Conservation (phyloP, 2,113 vertebrate genomes). For the Otus sunia region DNA sequence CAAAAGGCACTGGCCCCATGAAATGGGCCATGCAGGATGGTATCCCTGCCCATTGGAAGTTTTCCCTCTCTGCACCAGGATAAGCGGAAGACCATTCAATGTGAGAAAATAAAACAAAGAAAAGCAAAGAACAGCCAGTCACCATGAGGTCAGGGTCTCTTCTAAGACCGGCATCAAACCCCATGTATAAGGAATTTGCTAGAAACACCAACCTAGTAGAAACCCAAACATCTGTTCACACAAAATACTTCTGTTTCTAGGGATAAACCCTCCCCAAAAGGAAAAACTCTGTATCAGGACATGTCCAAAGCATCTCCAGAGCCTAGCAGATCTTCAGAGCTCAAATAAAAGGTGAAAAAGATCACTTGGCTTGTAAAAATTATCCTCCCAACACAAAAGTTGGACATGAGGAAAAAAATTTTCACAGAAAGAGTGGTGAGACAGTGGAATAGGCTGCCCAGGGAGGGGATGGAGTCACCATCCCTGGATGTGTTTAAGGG, state of each 20-base stretch:
- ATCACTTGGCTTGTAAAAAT: neutral
- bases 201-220: neutral
- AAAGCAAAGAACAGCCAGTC: neutral
- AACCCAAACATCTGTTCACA: neutral
- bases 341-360: neutral
- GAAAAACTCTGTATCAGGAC: neutral
- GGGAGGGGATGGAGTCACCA: too few relatives aligned
- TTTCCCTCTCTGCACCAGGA: neutral
- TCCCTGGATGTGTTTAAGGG: too few relatives aligned
- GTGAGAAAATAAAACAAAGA: neutral
- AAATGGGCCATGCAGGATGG: neutral
- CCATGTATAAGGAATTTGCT: neutral
- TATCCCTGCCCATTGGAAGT: neutral
- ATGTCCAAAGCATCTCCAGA: neutral
- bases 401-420: too few relatives aligned
- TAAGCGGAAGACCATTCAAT: neutral
- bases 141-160: neutral
- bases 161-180: neutral
- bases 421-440: too few relatives aligned
- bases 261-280: neutral
- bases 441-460: too few relatives aligned
- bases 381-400: neutral
- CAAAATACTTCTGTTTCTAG: neutral
- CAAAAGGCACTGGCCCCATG: neutral
- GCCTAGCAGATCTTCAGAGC: neutral